Evolutionary conservation across 37 sponge, comb jelly and placozoan genomes (phyloP).

Genomic region (Ianthella basta): DNA sequence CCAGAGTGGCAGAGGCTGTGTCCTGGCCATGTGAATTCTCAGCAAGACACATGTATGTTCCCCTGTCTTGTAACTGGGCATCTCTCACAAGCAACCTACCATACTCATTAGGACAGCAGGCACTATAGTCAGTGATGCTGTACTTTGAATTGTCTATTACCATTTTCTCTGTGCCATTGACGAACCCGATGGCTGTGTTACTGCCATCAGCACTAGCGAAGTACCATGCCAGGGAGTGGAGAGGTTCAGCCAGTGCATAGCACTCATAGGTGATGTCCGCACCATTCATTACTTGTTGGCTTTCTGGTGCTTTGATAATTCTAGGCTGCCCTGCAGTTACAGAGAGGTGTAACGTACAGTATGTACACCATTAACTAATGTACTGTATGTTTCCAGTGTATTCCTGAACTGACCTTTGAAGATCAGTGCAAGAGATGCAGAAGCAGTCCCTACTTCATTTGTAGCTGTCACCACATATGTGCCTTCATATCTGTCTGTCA

Average conservation of each 20-base stretch:
- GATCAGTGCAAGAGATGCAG: no score
- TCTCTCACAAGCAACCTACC: constrained; percentile 47
- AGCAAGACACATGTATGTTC: constrained; percentile 60
- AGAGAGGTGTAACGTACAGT: no score
- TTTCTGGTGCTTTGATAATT: constrained; percentile 32
- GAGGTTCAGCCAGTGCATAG: constrained; percentile 48
- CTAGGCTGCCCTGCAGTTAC: constrained; percentile 47
- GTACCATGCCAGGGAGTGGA: constrained; percentile 40
- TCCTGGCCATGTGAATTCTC: constrained; percentile 34
- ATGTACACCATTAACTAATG: no score
- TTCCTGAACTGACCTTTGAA: no score
- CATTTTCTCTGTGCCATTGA: neutral
- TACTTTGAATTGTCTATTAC: constrained; percentile 28
- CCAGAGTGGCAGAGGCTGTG: constrained; percentile 41
- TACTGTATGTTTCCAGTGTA: no score
- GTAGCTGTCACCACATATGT: no score
- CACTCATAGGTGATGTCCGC: constrained; percentile 37
- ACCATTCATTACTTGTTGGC: no score
- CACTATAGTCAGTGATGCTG: constrained; percentile 13
- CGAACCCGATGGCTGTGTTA: neutral
- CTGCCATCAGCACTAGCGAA: constrained; percentile 25
- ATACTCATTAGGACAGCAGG: no score
- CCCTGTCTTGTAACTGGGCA: constrained; percentile 55
- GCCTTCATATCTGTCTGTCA: no score
- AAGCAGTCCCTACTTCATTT: no score